These are phyloP conservation scores for Drosophila bocqueti DNA, from an alignment of 1,140 invertebrate genomes.

Conservation along the genomic window DNA sequence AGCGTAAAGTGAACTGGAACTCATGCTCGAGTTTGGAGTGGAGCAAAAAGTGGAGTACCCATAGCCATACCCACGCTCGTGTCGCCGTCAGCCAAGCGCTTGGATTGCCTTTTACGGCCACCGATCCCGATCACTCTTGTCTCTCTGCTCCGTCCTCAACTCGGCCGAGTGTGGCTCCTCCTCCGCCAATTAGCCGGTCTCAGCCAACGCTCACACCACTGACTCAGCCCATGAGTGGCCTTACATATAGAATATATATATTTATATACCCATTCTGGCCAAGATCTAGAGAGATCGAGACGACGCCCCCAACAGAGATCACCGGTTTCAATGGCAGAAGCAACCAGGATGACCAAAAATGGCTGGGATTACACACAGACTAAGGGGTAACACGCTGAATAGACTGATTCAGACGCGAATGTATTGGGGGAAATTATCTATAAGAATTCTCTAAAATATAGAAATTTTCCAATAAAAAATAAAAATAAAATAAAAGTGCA, in stretches of 20 bases:
- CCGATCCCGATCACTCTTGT: constrained; percentile 17
- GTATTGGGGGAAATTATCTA: background rate
- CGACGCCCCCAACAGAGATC: constrained; percentile 35
- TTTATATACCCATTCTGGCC: background rate
- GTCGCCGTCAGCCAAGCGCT: constrained; percentile 7
- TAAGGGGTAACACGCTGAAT: constrained; percentile 9
- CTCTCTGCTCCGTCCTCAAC: constrained; percentile 3
- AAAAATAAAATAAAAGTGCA: too few relatives aligned
- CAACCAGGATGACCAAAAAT: constrained; percentile 30
- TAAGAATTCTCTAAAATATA: too few relatives aligned
- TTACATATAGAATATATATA: constrained; percentile 14
- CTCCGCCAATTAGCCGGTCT: constrained; percentile 47
- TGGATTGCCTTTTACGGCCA: constrained; percentile 38
- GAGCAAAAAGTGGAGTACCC: constrained; percentile 24
- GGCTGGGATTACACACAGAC: constrained; percentile 19
- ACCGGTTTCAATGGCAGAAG: constrained; percentile 35
- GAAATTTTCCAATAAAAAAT: too few relatives aligned
- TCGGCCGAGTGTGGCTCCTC: constrained; percentile 1
- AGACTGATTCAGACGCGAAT: background rate
- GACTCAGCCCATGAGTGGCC: constrained; percentile 26
- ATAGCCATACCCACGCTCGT: constrained; percentile 23
- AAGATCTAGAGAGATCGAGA: constrained; percentile 12
- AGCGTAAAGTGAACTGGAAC: constrained; percentile 29
- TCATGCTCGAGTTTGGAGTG: constrained; percentile 27
- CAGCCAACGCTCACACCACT: constrained; percentile 41